Conservation (phyloP, 2,797 vertebrate species). For the Avahi laniger region DNA sequence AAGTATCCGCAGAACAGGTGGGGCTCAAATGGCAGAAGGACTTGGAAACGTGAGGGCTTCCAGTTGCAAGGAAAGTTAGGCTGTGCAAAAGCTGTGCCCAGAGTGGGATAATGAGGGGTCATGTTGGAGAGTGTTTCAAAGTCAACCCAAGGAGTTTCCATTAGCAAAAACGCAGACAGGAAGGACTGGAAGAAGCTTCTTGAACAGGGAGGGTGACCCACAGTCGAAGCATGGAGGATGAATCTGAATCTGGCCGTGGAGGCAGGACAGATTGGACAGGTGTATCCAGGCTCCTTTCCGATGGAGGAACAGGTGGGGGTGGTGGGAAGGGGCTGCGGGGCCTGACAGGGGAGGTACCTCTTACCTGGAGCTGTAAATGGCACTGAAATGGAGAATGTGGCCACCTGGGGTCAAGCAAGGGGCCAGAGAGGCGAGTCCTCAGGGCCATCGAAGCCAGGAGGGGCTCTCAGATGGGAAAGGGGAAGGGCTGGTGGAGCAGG, state of each 20-base stretch:
- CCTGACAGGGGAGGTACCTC: neutral
- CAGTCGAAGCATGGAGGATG: too few relatives aligned
- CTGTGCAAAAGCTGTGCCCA: neutral
- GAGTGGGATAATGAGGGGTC: neutral
- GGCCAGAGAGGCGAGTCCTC: neutral
- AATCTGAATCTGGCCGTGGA: neutral
- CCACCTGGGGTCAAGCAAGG: neutral
- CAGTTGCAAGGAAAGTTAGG: neutral
- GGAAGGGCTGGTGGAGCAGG: neutral
- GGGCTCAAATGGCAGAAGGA: neutral
- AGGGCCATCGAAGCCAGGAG: neutral
- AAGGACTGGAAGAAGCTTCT: neutral
- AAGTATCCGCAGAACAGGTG: neutral
- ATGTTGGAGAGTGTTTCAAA: neutral
- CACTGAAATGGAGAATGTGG: neutral
- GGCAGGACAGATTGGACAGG: neutral
- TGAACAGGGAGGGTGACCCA: neutral
- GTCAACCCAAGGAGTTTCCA: neutral
- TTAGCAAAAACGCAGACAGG: neutral
- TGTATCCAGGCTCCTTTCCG: neutral
- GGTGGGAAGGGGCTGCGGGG: neutral
- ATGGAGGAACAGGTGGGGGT: neutral
- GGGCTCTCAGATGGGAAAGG: neutral
- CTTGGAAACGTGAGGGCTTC: neutral
- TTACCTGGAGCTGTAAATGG: neutral